Evolutionary conservation across 2,113 vertebrate species (phyloP).

Genomic region (Circaetus cinerascens): DNA sequence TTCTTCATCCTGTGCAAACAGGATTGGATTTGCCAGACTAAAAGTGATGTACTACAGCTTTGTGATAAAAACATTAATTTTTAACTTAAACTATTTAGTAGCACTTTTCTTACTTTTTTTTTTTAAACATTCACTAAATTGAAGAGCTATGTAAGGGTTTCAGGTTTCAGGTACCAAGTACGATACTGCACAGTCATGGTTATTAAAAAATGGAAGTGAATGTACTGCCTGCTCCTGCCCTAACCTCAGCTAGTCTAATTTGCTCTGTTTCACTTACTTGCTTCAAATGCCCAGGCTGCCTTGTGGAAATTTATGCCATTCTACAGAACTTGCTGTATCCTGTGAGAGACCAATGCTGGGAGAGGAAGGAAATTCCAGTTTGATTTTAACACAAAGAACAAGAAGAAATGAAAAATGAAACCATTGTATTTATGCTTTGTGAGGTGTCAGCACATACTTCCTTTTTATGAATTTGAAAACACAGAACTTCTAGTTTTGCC

Average conservation of each 20-base stretch:
- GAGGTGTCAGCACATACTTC: background rate
- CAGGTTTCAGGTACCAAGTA: background rate
- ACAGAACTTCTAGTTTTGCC: background rate
- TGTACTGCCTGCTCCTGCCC: background rate
- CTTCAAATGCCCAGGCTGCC: background rate
- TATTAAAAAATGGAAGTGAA: background rate
- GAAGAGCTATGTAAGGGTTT: background rate
- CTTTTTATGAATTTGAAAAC: background rate
- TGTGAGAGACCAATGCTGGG: background rate
- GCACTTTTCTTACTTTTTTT: background rate
- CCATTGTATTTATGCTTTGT: background rate
- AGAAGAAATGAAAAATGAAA: conserved; percentile 52
- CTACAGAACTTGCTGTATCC: background rate
- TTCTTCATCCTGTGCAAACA: background rate
- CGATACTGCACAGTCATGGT: background rate
- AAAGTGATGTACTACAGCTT: background rate
- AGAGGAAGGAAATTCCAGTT: conserved; percentile 31
- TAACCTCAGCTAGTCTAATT: background rate
- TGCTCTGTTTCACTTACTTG: background rate
- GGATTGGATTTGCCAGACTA: background rate
- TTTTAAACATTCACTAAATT: background rate
- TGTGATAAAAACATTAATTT: background rate
- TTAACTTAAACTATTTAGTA: background rate
- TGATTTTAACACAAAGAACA: background rate
- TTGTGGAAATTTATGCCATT: background rate